Percentiles rank a stretch among this genome's conserved stretches.
Evolutionary conservation across 2,113 vertebrate species (phyloP).

Genomic region (Oryzias curvinotus): DNA sequence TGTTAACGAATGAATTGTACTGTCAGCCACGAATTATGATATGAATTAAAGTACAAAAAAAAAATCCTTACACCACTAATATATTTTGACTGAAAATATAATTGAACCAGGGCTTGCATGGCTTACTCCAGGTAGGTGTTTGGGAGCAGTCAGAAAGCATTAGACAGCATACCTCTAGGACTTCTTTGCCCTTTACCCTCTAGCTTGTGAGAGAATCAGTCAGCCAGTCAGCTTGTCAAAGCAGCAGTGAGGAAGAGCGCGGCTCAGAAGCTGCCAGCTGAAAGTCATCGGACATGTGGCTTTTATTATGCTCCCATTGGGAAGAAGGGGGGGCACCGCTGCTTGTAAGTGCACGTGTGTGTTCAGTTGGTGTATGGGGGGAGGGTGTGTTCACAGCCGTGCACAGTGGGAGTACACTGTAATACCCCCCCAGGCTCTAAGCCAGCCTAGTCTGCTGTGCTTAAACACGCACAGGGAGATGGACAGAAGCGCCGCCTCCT

Average conservation of each 20-base stretch:
- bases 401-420: slow-evolving; percentile 58
- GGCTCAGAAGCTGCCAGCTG: slow-evolving; percentile 59
- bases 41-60: too few species aligned
- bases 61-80: not conserved
- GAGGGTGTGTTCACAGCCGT: slow-evolving; percentile 47
- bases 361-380: slow-evolving; percentile 48
- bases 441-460: slow-evolving; percentile 34
- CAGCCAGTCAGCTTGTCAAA: slow-evolving; percentile 26
- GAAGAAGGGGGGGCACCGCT: slow-evolving; percentile 35
- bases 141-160: slow-evolving; percentile 29
- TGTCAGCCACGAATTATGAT: too few species aligned
- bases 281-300: slow-evolving; percentile 74
- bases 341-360: slow-evolving; percentile 32
- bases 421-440: slow-evolving; percentile 28
- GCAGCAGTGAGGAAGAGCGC: slow-evolving; percentile 29
- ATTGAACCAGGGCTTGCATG: not conserved
- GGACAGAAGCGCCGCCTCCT: slow-evolving; percentile 10
- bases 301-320: slow-evolving; percentile 72
- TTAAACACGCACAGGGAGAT: slow-evolving; percentile 22
- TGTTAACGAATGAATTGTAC: not conserved
- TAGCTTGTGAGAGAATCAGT: slow-evolving; percentile 41
- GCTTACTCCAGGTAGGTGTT: slow-evolving; percentile 2
- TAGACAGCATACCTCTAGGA: slow-evolving; percentile 44
- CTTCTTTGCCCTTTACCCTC: slow-evolving; percentile 46
- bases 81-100: not conserved